Conservation (phyloP, 2,888 invertebrate species). For the Spilosoma lubricipeda region DNA sequence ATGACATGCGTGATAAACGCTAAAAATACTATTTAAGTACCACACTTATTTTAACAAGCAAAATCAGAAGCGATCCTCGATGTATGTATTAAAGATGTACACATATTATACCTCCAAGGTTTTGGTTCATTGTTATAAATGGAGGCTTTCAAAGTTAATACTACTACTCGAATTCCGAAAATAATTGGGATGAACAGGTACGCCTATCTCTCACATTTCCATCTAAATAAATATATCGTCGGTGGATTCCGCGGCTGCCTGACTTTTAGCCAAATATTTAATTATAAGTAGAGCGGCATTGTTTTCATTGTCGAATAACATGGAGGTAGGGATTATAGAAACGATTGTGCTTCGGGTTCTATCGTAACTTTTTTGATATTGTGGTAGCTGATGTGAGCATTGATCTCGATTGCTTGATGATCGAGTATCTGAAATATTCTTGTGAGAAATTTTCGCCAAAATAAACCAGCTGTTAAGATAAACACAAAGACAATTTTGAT, state of each 20-base stretch:
- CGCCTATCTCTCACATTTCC: conserved; percentile 18
- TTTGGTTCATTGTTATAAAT: background rate
- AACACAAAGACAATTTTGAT: background rate
- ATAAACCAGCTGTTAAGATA: background rate
- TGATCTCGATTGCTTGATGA: background rate
- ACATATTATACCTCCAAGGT: background rate
- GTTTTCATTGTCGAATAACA: conserved; percentile 22
- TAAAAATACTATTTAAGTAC: too few relatives aligned
- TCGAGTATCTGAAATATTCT: too few relatives aligned
- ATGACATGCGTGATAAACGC: too few relatives aligned
- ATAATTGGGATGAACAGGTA: conserved; percentile 9
- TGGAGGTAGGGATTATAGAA: conserved; percentile 5
- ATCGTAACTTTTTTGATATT: background rate
- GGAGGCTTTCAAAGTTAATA: background rate
- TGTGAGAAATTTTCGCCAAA: too few relatives aligned
- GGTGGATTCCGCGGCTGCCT: conserved; percentile 15
- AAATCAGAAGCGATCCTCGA: background rate
- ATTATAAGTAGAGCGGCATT: conserved; percentile 31
- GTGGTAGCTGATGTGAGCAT: background rate
- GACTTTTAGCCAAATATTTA: conserved; percentile 26
- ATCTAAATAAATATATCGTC: conserved; percentile 25
- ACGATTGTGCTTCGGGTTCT: background rate
- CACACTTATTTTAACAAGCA: background rate
- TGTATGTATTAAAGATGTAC: background rate
- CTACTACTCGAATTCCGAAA: conserved; percentile 12